phyloP scores from a whole-genome alignment of 1,140 invertebrate genomes.

The Macrosteles quadrilineatus region DNA sequence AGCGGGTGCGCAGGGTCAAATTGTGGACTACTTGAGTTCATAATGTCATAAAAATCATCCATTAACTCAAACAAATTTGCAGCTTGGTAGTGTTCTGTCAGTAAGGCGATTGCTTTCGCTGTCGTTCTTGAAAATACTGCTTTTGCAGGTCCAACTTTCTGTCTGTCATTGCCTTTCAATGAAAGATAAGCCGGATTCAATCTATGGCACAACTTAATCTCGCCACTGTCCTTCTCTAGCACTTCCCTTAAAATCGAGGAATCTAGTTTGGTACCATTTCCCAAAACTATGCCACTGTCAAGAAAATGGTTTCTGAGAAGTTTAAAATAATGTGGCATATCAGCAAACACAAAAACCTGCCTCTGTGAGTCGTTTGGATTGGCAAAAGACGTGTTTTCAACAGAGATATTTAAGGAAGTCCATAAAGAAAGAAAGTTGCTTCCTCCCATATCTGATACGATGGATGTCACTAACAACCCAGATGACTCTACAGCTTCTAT shows the following conservation, averaged over 20 bases:
- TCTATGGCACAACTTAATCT: constrained; percentile 26
- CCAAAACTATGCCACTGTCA: constrained; percentile 24
- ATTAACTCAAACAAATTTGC: constrained; percentile 30
- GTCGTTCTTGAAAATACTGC: constrained; percentile 32
- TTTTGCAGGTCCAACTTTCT: constrained; percentile 28
- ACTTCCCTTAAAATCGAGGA: not conserved
- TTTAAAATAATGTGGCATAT: constrained; percentile 34
- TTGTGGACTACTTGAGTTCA: constrained; percentile 29
- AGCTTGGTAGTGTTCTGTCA: not conserved
- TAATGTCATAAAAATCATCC: constrained; percentile 35
- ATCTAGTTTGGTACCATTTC: constrained; percentile 15
- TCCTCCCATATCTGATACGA: constrained; percentile 30
- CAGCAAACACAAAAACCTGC: constrained; percentile 35
- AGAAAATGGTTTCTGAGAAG: constrained; percentile 33
- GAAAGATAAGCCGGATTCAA: constrained; percentile 23
- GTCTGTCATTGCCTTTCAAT: constrained; percentile 29
- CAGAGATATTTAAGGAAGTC: not conserved
- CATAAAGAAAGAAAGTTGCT: constrained; percentile 10
- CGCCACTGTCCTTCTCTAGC: constrained; percentile 2
- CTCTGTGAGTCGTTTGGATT: constrained; percentile 27
- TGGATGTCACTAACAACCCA: not conserved
- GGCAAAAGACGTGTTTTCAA: not conserved
- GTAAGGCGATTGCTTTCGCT: constrained; percentile 30
- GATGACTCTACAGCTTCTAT: constrained; percentile 5
- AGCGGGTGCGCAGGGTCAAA: not conserved